Base-by-base conservation (phyloP, 2,113 vertebrate genomes). In the Canis aureus region DNA sequence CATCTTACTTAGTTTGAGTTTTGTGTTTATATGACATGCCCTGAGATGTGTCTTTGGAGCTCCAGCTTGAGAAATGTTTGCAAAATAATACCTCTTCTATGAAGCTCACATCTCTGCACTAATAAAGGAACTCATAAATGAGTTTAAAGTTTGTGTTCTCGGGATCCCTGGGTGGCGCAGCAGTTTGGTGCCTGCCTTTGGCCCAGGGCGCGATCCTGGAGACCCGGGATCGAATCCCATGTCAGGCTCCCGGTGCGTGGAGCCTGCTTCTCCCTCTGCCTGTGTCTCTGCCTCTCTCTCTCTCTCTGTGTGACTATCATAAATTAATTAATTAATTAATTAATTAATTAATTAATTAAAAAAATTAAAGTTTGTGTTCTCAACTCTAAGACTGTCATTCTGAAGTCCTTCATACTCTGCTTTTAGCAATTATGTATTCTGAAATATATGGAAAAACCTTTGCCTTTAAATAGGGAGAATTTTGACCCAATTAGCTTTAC, bases 391-490 rank as follows among this genome's bases (percentile, higher is more conserved):
- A 92, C 81, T 85, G 62, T 1, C 55, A 92, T 96, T 87, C 64
- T 90, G 64, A 92, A 23, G 16, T 60, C 17, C 11, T 93, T 57
- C 43, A 55, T 86, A 38, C 78, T 96, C 19, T 92, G 23, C 29
- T 62, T 43, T 90, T 94, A 95, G 74, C 92, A 97, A 96, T n/a
- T 53, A 8, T 59, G 49, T 62, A 88, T 86, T 71, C 79, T 95
- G 16, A 81, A 80, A 84, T 84, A n/a, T 25, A 80, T 43, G 83
- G n/a, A 57, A 66, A 97, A 76, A 80, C 35, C 4, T 96, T 87
- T 88, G 7, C 43, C 1, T 94, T 22, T 81, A 88, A 97, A 76
- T 19, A 83, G 29, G 38, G 89, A 88, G 64, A 92, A 49, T 11
- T 5, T 85, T 82, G 67, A 79, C 51, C 69, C 51, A 79, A n/a